These are phyloP conservation scores for Campoplex nolae DNA, from an alignment of 2,888 invertebrate genomes.

Conservation along the genomic window DNA sequence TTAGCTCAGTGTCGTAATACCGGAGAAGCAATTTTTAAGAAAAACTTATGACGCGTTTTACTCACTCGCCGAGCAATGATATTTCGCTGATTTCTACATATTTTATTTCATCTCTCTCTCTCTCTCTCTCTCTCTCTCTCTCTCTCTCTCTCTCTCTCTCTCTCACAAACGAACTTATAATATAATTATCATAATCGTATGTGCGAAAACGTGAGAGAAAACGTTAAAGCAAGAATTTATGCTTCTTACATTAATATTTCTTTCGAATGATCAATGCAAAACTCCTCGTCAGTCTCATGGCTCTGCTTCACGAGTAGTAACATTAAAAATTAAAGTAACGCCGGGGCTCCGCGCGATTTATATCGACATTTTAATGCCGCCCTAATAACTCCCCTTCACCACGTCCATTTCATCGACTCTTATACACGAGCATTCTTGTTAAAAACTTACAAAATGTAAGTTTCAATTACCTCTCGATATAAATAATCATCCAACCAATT, in stretches of 20 bases:
- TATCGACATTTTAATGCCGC: slow-evolving; percentile 6
- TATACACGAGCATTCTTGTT: not conserved
- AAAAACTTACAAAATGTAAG: not conserved
- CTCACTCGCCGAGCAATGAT: not conserved
- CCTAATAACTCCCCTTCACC: slow-evolving; percentile 18
- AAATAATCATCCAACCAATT: not conserved
- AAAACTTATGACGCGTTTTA: not conserved
- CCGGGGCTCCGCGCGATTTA: not conserved
- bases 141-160: too few species aligned
- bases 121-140: too few species aligned
- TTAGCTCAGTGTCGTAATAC: slow-evolving; percentile 6
- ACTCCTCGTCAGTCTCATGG: not conserved
- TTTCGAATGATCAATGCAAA: not conserved
- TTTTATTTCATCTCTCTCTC: not conserved
- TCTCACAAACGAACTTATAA: not conserved
- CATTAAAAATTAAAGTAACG: not conserved
- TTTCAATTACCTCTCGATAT: not conserved
- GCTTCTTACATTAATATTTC: slow-evolving; percentile 5
- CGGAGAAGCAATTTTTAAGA: slow-evolving; percentile 10
- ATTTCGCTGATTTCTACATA: not conserved
- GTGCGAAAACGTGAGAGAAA: slow-evolving; percentile 1
- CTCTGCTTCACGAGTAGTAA: not conserved
- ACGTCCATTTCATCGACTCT: not conserved
- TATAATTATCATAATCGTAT: slow-evolving; percentile 3
- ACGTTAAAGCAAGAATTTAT: slow-evolving; percentile 6